Base-by-base conservation (phyloP, 35 echinoderm and acorn worm species). In the Diadema setosum region DNA sequence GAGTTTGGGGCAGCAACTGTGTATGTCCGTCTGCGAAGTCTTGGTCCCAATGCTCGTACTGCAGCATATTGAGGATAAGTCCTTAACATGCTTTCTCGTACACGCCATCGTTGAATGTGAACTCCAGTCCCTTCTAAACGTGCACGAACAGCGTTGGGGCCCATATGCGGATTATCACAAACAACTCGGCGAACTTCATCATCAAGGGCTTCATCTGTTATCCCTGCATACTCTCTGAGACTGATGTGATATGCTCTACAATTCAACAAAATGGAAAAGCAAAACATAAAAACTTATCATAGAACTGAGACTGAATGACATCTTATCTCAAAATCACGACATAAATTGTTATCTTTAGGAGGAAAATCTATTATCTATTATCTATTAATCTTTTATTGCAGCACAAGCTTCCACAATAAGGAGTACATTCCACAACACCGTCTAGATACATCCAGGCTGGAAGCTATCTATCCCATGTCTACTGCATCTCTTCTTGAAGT, bases 1-100 rank as follows among this genome's bases (percentile, higher is more conserved):
- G 63, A 75, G 65, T 90, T 94, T 8, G 91, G 91, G 5, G 87
- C 86, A 70, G 84, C 59, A 4, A 94, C 91, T 70, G 29, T 83
- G 81, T 94, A 94, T 1, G 80, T 69, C 17, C 91, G 3, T 16
- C 91, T 49, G 25, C 89, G 91, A 14, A 85, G 8, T 9, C 25
- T 42, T 42, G 76, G 81, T 3, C 34, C 81, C 56, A 67, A 67
- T 46, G 44, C 45, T 78, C 86, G 6, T 12, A 90, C n/a, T 21
- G 76, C 91, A 31, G 80, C 64, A 34, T 81, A 81, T 55, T 30
- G 86, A 39, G 55, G 42, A 36, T 94, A 88, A 0, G 88, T 46
- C 14, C 87, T 58, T 3, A 43, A 39, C 20, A 94, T 45, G 39
- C 73, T 83, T 30, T 83, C 39, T 14, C 91, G 37, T 18, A 94